Evolutionary conservation across 2,888 invertebrate genomes (phyloP).

Genomic region (Pheosia tremula): DNA sequence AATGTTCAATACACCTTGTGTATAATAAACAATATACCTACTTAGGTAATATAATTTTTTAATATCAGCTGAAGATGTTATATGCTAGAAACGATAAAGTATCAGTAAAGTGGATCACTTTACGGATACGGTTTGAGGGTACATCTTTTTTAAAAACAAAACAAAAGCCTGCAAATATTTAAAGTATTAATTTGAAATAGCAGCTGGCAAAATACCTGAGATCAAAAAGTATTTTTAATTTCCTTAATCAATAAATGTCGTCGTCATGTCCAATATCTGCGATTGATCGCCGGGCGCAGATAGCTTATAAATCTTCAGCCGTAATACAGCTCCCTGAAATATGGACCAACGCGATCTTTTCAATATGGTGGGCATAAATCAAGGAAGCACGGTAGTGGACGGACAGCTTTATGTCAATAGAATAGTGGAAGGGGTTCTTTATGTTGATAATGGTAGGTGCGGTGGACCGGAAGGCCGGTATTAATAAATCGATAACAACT

Average conservation of each 20-base stretch:
- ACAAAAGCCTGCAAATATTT: no score
- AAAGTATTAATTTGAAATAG: no score
- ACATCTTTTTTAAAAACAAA: no score
- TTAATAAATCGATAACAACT: no score
- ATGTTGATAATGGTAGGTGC: neutral
- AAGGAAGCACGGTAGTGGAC: neutral
- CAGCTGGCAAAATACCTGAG: neutral
- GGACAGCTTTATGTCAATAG: neutral
- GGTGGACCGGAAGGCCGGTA: neutral
- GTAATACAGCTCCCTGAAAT: slow-evolving; percentile 2
- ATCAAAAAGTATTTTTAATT: neutral
- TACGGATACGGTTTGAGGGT: no score
- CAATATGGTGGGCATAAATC: slow-evolving; percentile 6
- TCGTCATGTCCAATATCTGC: neutral
- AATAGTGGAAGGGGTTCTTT: neutral
- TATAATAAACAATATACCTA: no score
- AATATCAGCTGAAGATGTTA: no score
- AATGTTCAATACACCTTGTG: no score
- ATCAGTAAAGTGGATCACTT: no score
- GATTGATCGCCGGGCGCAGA: neutral
- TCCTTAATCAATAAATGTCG: slow-evolving; percentile 5
- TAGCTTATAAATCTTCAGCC: slow-evolving; percentile 3
- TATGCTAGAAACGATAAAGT: no score
- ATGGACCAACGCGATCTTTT: slow-evolving; percentile 2
- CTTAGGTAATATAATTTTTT: no score